A percentile compares a stretch with the other conserved stretches of the same genome.
phyloP scores from a whole-genome alignment of 2,888 invertebrate species.

The Hecatera dysodea region DNA sequence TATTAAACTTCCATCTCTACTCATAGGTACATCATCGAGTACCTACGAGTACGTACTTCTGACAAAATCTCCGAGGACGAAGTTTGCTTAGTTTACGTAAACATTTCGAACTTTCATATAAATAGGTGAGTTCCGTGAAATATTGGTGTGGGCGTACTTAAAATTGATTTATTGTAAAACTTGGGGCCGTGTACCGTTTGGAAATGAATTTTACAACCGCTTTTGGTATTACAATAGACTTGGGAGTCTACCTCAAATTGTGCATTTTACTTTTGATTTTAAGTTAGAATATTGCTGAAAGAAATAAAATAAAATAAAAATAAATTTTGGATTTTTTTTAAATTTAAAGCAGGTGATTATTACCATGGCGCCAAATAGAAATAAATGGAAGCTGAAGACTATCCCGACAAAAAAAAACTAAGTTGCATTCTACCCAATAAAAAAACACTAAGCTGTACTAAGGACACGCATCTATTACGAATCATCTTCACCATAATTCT shows the following conservation, averaged over 20 bases:
- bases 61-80: slow-evolving; percentile 42
- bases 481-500: not conserved
- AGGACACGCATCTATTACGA: too few relatives aligned
- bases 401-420: too few relatives aligned
- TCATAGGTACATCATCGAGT: too few relatives aligned
- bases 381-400: too few relatives aligned
- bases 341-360: too few relatives aligned
- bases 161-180: slow-evolving; percentile 77
- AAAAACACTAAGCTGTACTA: too few relatives aligned
- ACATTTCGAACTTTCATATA: slow-evolving; percentile 66
- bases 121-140: slow-evolving; percentile 70
- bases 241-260: slow-evolving; percentile 1
- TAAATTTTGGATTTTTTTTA: too few relatives aligned
- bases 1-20: slow-evolving; percentile 43
- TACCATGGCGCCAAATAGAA: too few relatives aligned
- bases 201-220: slow-evolving; percentile 62
- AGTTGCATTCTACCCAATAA: too few relatives aligned
- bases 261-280: not conserved
- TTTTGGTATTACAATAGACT: slow-evolving; percentile 49
- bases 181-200: slow-evolving; percentile 59
- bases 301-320: too few relatives aligned
- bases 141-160: slow-evolving; percentile 72
- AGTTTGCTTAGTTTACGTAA: slow-evolving; percentile 62
- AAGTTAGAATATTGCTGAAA: not conserved
- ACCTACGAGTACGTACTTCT: not conserved